phyloP scores from a whole-genome alignment of 2,888 invertebrate species.

The Gymnocheta viridis region DNA sequence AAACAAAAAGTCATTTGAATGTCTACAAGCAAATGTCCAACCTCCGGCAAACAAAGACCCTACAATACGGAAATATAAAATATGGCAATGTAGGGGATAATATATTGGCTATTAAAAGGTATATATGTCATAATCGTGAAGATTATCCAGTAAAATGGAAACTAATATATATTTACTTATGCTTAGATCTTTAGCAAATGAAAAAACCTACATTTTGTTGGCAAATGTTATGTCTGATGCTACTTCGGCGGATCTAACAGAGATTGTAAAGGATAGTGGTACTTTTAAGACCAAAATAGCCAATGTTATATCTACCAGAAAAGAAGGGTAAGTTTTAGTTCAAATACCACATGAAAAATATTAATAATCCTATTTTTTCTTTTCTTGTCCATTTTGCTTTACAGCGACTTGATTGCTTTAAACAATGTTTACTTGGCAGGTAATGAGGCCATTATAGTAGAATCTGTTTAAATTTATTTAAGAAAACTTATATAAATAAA shows the following conservation, averaged over 20 bases:
- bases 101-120: slow-evolving; percentile 77
- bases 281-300: slow-evolving; percentile 74
- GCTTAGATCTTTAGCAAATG: slow-evolving; percentile 73
- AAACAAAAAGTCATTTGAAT: slow-evolving; percentile 83
- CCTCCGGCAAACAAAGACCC: slow-evolving; percentile 77
- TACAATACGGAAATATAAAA: slow-evolving; percentile 75
- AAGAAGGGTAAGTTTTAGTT: slow-evolving; percentile 75
- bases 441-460: slow-evolving; percentile 78
- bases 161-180: neutral
- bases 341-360: neutral
- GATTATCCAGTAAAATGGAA: neutral
- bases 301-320: slow-evolving; percentile 74
- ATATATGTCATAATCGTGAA: neutral
- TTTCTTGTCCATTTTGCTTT: slow-evolving; percentile 32
- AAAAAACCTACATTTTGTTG: slow-evolving; percentile 81
- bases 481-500: neutral
- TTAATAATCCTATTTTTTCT: neutral
- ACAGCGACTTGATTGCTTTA: slow-evolving; percentile 73
- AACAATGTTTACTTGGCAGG: slow-evolving; percentile 73
- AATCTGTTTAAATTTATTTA: slow-evolving; percentile 73
- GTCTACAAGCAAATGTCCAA: slow-evolving; percentile 84
- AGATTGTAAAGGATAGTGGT: slow-evolving; percentile 70
- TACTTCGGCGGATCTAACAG: slow-evolving; percentile 79
- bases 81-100: slow-evolving; percentile 76
- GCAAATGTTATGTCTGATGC: slow-evolving; percentile 82